These are phyloP conservation scores for Daboia siamensis DNA, from an alignment of 2,113 vertebrate species.

Conservation along the genomic window DNA sequence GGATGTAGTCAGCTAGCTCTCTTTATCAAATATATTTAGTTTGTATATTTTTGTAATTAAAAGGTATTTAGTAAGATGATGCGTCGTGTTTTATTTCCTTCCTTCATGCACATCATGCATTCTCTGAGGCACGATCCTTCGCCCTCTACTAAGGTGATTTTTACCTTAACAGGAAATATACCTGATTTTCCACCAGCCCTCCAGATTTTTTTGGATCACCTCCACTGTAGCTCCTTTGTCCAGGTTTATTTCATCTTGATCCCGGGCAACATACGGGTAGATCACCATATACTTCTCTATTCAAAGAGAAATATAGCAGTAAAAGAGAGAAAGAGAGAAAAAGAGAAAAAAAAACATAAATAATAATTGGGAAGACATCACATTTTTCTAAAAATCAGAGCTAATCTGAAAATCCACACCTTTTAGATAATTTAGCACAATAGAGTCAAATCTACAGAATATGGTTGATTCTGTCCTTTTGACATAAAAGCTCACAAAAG, in stretches of 20 bases:
- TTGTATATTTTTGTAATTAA: too few relatives aligned
- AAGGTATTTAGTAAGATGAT: too few relatives aligned
- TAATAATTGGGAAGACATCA: background rate
- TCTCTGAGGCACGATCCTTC: too few relatives aligned
- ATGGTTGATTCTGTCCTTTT: background rate
- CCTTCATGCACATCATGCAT: too few relatives aligned
- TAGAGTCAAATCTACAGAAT: background rate
- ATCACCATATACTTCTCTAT: constrained; percentile 92
- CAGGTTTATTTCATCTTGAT: constrained; percentile 93
- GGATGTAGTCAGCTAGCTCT: too few relatives aligned
- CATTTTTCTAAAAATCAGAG: background rate
- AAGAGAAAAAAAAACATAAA: background rate
- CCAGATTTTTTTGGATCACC: constrained; percentile 96
- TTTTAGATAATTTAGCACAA: background rate
- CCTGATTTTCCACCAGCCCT: constrained; percentile 99
- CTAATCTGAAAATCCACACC: background rate
- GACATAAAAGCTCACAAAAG: background rate
- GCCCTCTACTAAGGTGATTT: too few relatives aligned
- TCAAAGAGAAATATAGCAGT: constrained; percentile 23
- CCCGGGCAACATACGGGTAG: constrained; percentile 88
- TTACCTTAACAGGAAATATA: too few relatives aligned
- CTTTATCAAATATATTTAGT: too few relatives aligned
- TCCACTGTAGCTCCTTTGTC: constrained; percentile 90
- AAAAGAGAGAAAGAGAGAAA: background rate
- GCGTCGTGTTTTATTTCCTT: too few relatives aligned